phyloP scores from a whole-genome alignment of 35 echinoderm and acorn worm genomes.

The Patiria miniata region DNA sequence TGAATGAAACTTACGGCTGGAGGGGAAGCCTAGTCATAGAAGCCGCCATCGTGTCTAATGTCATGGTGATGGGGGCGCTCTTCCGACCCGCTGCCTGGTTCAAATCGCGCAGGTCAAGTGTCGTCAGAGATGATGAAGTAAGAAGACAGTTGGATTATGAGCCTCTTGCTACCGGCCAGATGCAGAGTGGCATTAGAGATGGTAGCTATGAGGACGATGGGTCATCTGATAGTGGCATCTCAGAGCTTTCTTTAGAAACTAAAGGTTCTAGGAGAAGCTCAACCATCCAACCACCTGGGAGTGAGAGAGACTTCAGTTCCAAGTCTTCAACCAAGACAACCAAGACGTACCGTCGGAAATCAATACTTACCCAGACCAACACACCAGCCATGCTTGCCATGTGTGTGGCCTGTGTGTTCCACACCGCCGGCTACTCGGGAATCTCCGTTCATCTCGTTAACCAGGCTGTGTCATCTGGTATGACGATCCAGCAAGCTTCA shows the following conservation, averaged over 20 bases:
- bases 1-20: constrained; percentile 31
- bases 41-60: constrained; percentile 2
- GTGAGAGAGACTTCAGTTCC: not conserved
- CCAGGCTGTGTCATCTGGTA: constrained; percentile 9
- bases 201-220: not conserved
- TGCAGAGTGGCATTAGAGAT: not conserved
- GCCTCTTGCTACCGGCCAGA: not conserved
- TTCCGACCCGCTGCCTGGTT: not conserved
- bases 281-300: not conserved
- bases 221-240: not conserved
- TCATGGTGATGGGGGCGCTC: constrained; percentile 2
- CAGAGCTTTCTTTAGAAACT: not conserved
- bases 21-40: constrained; percentile 27
- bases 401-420: not conserved
- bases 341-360: not conserved
- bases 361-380: not conserved
- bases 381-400: not conserved
- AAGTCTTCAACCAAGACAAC: not conserved
- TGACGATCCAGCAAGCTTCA: not conserved
- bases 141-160: not conserved
- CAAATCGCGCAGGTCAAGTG: not conserved
- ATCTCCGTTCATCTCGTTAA: constrained; percentile 10
- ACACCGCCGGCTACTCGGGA: not conserved
- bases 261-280: not conserved
- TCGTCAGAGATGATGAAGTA: not conserved